Evolutionary conservation across 2,797 vertebrate genomes (phyloP), one percentile per base, ranked within the genome.

Genomic region (Ambastaia sidthimunki): DNA sequence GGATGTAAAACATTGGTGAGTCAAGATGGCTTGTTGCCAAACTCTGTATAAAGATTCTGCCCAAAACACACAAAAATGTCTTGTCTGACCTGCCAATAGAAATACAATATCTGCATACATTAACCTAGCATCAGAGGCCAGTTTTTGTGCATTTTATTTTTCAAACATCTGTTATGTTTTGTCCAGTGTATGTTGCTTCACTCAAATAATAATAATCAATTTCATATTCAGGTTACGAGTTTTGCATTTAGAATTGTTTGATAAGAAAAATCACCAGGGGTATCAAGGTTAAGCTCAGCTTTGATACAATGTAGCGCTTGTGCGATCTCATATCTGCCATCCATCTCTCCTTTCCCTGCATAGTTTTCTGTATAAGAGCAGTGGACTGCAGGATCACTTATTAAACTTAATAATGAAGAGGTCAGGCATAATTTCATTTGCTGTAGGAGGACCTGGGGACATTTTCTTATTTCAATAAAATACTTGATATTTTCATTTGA

Each of bases 401-500:
- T 92, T 92, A 91, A 89, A 86, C 83, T 88, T 84, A 87, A 89
- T 92, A 91, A 92, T 91, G 88, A 91, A 90, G 89, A 89, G 89
- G 89, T 92, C 89, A 89, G 91, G 89, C 91, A 92, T 93, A 91
- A 93, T 93, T 93, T 93, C 87, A 94, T 93, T 92, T 90, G 88
- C 90, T 93, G 86, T 86, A 89, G 87, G 83, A 74, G 87, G 88
- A 91, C 91, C 91, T 89, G 84, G 90, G 92, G 91, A 93, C 91
- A 92, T 92, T 93, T 93, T 92, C 90, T 92, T 93, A 90, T 90
- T 93, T 93, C 89, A 92, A 89, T 93, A 92, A 93, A 93, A 92
- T 92, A 91, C 90, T 91, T 91, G 90, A 91, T 90, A 89, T 91
- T 91, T 92, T 93, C 90, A 89, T 90, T 91, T 89, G 89, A 92